Evolutionary conservation across 1,140 invertebrate genomes (phyloP), one percentile per base, ranked within the genome.

Genomic region (Battus philenor): DNA sequence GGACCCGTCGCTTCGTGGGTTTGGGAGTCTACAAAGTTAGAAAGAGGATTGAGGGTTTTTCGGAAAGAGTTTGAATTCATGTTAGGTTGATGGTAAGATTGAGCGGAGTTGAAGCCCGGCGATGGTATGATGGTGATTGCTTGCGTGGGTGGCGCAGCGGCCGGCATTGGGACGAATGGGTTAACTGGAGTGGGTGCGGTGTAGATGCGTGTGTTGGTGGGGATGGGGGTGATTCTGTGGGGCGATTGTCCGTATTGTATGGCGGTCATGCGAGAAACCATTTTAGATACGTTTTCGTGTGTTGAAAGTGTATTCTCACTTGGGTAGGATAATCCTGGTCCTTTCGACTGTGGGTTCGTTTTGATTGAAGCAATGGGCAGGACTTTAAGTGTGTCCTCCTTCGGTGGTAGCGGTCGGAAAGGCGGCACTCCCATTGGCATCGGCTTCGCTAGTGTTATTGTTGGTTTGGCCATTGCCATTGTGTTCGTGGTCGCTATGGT

Each of bases 351-450:
- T 1, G 79, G 72, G 7, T 72, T 54, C 9, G 59, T 64, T 43
- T 78, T 77, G 9, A 76, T 73, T 2, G 80, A 54, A 30, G 65
- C 52, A 63, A 54, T 73, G 50, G 81, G 89, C 57, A 59, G 82
- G 55, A 65, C 81, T 59, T 68, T 75, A 2, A 89, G 62, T 1
- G 73, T 83, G 3, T 80, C 77, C 56, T 86, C 75, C 39, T 91
- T 91, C 1, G 90, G 86, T 24, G 92, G 91, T 46, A 94, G 88
- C 0, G 93, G 93, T 56, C 90, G 92, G 64, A 94, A 95, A 0
- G 92, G 90, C 11, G 93, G 93, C 3, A 94, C 79, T 30, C 87
- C 86, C 73, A 88, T 68, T 0, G 87, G 81, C 49, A 88, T 59
- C 0, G 87, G 86, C 32, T 88, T 86, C 0, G 87, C 87, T 56